Evolutionary conservation across 35 echinoderm and acorn worm species (phyloP), one percentile per base, ranked within the genome.

Genomic region (Apostichopus parvimensis): DNA sequence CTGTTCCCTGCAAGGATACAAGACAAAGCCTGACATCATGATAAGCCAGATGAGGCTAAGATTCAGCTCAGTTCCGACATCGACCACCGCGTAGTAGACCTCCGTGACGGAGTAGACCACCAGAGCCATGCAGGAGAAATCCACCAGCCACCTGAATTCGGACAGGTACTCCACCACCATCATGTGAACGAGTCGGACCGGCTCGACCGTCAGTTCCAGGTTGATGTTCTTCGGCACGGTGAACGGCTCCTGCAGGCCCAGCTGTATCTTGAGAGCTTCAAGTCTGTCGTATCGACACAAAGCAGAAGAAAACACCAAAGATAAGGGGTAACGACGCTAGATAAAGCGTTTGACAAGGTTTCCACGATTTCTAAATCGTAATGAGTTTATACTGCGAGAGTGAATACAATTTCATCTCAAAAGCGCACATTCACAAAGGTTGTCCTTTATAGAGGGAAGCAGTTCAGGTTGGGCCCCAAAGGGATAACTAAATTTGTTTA

Each of bases 1-100:
- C 34, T 45, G 34, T 45, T 45, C 34, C n/a, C 2, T 45, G 2
- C 34, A 98, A 98, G 96, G 96, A 98, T 98, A 95, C 96, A 98
- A n/a, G 20, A 89, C 83, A 87, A 98, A 98, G 13, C 87, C 83
- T 1, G 83, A 53, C 77, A 95, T 82, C 92, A 98, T 94, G 8
- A 95, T 64, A 60, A 98, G 76, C 96, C 96, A 98, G 45, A 98
- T 95, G 45, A 98, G 71, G 56, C 96, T 98, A 15, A 98, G 92
- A 26, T 98, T 98, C n/a, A 98, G 77, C 55, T 98, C 96, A 4
- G 89, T 21, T 80, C 92, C 57, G 56, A 71, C 53, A 17, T 98
- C 66, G 8, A 98, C 60, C 7, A 92, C 56, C 10, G 82, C 94
- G 61, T 95, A 95, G 86, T 94, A 95, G 6, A 90, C 77, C 82